A percentile compares a stretch with the other conserved stretches of the same genome.
phyloP scores from a whole-genome alignment of 2,888 invertebrate species.

The Conus canariensis region DNA sequence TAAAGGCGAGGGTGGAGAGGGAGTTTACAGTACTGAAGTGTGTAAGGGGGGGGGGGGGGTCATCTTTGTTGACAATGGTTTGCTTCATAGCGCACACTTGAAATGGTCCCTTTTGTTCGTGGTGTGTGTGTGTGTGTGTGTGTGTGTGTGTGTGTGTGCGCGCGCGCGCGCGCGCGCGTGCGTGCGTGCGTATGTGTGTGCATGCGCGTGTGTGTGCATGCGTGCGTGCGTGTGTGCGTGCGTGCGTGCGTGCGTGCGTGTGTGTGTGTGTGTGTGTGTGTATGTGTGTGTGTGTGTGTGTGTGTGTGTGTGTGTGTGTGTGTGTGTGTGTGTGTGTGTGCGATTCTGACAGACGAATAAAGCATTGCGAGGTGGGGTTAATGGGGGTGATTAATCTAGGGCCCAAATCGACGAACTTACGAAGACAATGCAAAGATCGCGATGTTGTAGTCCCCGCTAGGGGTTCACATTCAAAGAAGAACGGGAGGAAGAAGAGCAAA shows the following conservation, averaged over 20 bases:
- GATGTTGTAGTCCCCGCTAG: no score
- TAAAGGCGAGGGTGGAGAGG: not conserved
- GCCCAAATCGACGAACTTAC: no score
- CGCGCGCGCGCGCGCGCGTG: not conserved
- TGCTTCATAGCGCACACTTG: not conserved
- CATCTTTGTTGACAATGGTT: not conserved
- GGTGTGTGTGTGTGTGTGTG: not conserved
- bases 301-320: conserved; percentile 43
- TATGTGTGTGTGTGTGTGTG: conserved; percentile 41
- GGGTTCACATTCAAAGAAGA: no score
- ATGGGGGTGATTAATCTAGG: no score
- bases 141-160: conserved; percentile 26
- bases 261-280: conserved; percentile 14
- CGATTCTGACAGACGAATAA: no score
- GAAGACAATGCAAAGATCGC: no score
- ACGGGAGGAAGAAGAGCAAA: no score
- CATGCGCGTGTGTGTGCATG: not conserved
- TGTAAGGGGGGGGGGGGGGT: no score
- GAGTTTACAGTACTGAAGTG: not conserved
- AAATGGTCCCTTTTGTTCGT: not conserved
- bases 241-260: not conserved
- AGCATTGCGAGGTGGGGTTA: no score
- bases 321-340: not conserved
- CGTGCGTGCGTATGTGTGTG: conserved; percentile 6
- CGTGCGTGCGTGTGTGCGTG: conserved; percentile 20